Percentiles rank a stretch among this genome's conserved stretches.
Evolutionary conservation across 2,888 invertebrate genomes (phyloP).

Genomic region (Helicoverpa assulta): DNA sequence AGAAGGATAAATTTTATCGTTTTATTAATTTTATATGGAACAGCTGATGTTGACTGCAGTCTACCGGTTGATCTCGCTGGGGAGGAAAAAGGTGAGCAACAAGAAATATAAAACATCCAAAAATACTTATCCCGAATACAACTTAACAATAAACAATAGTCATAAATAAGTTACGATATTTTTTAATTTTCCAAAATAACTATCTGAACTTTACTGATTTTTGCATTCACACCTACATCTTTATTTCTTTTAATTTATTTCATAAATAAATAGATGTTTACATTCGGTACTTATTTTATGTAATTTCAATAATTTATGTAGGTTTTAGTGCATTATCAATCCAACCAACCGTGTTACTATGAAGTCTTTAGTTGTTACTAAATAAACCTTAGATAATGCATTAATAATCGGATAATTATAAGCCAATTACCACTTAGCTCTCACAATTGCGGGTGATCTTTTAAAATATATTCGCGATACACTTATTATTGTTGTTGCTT

Average conservation of each 20-base stretch:
- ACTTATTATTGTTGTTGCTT: constrained; percentile 31
- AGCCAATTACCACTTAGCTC: not conserved
- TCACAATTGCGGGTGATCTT: constrained; percentile 4
- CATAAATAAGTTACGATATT: too few relatives aligned
- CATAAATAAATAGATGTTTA: too few relatives aligned
- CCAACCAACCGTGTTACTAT: not conserved
- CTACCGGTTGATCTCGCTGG: constrained; percentile 84
- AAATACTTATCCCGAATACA: too few relatives aligned
- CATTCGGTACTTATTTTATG: too few relatives aligned
- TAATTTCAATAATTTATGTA: too few relatives aligned
- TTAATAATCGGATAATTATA: not conserved
- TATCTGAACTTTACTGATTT: too few relatives aligned
- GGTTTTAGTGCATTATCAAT: not conserved
- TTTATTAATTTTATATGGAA: constrained; percentile 85
- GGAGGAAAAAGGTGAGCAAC: constrained; percentile 83
- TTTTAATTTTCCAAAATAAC: too few relatives aligned
- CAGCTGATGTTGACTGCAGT: constrained; percentile 85
- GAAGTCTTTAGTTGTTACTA: too few relatives aligned
- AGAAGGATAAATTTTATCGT: constrained; percentile 79
- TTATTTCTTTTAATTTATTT: too few relatives aligned
- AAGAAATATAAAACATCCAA: not conserved
- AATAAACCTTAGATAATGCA: not conserved
- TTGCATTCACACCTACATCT: too few relatives aligned
- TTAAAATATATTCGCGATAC: constrained; percentile 18
- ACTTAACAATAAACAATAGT: too few relatives aligned